Percentiles rank a stretch among this genome's conserved stretches.
phyloP scores from a whole-genome alignment of 2,113 vertebrate genomes.

The Speoplatyrhinus poulsoni region DNA sequence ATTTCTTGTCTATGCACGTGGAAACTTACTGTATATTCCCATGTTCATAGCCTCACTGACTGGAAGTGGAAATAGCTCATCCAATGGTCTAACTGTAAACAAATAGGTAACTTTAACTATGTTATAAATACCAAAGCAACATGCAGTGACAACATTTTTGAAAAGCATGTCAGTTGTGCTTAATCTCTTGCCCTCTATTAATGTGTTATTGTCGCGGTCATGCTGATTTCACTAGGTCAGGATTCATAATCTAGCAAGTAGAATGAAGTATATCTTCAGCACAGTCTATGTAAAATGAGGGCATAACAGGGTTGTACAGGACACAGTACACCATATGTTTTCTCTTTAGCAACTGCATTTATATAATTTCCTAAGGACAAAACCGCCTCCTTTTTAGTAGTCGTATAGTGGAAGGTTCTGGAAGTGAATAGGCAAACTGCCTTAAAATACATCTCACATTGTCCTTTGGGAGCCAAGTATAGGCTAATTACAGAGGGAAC shows the following conservation, averaged over 20 bases:
- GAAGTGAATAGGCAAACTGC: slow-evolving; percentile 2
- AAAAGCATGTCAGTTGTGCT: not conserved
- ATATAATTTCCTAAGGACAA: not conserved
- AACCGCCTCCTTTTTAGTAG: not conserved
- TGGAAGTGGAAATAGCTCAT: slow-evolving; percentile 14
- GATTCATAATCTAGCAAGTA: not conserved
- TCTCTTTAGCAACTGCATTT: accelerated
- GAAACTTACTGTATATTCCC: slow-evolving; percentile 1
- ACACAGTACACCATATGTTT: not conserved
- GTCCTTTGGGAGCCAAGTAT: slow-evolving; percentile 12
- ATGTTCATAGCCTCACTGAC: not conserved
- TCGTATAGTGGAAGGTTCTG: not conserved
- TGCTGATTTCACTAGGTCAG: slow-evolving; percentile 4
- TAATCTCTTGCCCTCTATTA: not conserved
- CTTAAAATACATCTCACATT: not conserved
- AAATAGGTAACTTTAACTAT: slow-evolving; percentile 1
- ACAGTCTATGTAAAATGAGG: not conserved
- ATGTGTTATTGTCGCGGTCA: not conserved
- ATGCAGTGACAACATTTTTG: not conserved
- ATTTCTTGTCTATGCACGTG: slow-evolving; percentile 36
- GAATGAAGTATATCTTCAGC: slow-evolving; percentile 3
- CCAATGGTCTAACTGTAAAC: slow-evolving; percentile 11
- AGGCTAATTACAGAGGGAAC: slow-evolving; percentile 26
- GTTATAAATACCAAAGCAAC: too few species aligned
- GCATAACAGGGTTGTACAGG: not conserved